Base-by-base conservation (phyloP, 2,797 vertebrate genomes). In the Potorous gilbertii region DNA sequence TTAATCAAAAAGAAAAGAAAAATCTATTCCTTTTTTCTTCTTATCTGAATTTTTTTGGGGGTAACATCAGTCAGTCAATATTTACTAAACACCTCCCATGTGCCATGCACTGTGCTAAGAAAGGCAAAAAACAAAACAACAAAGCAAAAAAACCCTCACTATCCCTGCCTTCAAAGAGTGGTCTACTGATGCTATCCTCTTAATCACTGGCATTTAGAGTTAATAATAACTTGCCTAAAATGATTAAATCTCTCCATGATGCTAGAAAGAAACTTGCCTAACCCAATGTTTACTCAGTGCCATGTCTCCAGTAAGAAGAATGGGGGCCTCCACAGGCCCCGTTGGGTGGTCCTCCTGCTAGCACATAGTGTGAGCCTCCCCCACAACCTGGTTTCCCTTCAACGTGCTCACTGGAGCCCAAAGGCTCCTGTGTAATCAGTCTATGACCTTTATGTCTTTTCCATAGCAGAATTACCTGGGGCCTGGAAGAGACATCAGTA, bases 1-100 rank as follows among this genome's bases (percentile, higher is more conserved):
- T 62, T 96, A 56, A 97, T 96, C 96, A 97, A 97, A 98, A 97
- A 93, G 95, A 97, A 94, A 95, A 97, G 93, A 96, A 98, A 94
- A 96, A 94, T 34, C 94, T 93, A 96, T 96, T n/a, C n/a, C n/a
- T 55, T 66, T 92, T 92, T 93, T 62, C 66, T 94, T 96, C 90
- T 97, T n/a, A 93, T 66, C 31, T 91, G 81, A 4, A 62, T 4
- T 62, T 62, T 56, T 28, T 27, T 21, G 21, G 21, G 55, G 55
- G 6, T 11, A 29, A 57, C 9, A 29, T 57, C 57, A 13, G 29
- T 31, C 57, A 59, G 29, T 31, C 56, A 57, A 62, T 4, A 62
- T 50, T 21, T 90, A 90, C 27, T 28, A 52, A 90, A 52, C 11
- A 29, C 46, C 11, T 90, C 29, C 21, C 31, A 52, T 2, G 18